Conservation (phyloP, 1,140 invertebrate genomes). For the Acromyrmex echinatior region DNA sequence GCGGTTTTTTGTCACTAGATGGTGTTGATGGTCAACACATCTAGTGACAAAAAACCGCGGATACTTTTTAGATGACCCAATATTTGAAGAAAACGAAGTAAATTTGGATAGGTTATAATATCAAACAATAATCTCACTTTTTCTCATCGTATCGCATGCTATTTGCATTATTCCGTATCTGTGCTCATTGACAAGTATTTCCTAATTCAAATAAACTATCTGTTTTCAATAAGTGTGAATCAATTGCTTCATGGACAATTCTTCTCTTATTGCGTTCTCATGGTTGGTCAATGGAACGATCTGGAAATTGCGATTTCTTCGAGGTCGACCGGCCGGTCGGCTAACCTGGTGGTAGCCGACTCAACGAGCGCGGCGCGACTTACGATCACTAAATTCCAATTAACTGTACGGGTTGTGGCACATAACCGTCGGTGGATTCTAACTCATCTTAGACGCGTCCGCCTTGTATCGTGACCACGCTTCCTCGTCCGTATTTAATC, state of each 20-base stretch:
- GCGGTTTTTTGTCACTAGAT: no score
- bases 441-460: constrained; percentile 73
- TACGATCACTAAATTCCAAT: constrained; percentile 80
- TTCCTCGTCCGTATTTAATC: constrained; percentile 71
- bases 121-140: neutral
- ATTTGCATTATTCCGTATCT: neutral
- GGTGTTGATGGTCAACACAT: no score
- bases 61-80: no score
- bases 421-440: constrained; percentile 72
- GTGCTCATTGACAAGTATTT: neutral
- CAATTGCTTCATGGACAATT: constrained; percentile 14
- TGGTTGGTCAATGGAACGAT: constrained; percentile 27
- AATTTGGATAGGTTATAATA: no score
- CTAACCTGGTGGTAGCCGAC: constrained; percentile 30
- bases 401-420: constrained; percentile 71
- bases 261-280: constrained; percentile 27
- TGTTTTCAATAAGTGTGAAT: neutral
- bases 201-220: neutral
- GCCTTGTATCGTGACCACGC: constrained; percentile 61
- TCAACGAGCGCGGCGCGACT: constrained; percentile 66
- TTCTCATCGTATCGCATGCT: neutral
- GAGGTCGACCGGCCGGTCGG: constrained; percentile 45
- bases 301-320: constrained; percentile 71
- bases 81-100: no score
- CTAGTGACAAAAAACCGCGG: no score